Conservation (phyloP, 2,113 vertebrate species). For the Rhinogobius similis region DNA sequence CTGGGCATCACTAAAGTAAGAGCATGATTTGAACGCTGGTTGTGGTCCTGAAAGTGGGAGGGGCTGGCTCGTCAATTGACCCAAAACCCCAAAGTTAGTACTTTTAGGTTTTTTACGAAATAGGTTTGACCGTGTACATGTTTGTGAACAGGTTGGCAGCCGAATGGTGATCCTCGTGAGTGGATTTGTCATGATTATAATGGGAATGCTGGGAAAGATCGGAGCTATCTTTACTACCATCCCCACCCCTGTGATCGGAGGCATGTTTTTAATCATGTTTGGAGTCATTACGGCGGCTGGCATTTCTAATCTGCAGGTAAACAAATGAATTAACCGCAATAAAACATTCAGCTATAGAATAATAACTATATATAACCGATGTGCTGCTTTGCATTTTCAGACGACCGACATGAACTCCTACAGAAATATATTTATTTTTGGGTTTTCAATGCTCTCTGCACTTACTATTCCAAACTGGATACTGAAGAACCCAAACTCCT, state of each 20-base stretch:
- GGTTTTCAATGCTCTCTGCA: slow-evolving; percentile 90
- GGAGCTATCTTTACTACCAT: slow-evolving; percentile 90
- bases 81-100: too few species aligned
- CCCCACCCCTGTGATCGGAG: slow-evolving; percentile 88
- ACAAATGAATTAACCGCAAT: not conserved
- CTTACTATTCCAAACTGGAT: slow-evolving; percentile 89
- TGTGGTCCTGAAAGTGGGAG: too few species aligned
- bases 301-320: slow-evolving; percentile 91
- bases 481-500: slow-evolving; percentile 72
- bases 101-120: too few species aligned
- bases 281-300: slow-evolving; percentile 89
- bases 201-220: slow-evolving; percentile 87
- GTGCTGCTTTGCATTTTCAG: slow-evolving; percentile 63
- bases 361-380: not conserved
- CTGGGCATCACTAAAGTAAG: slow-evolving; percentile 92
- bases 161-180: slow-evolving; percentile 84
- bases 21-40: not conserved
- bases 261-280: slow-evolving; percentile 93
- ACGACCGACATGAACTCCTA: slow-evolving; percentile 94
- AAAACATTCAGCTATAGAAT: not conserved
- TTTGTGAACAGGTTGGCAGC: slow-evolving; percentile 86
- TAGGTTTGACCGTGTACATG: too few species aligned
- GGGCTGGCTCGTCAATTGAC: too few species aligned
- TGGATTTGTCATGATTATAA: slow-evolving; percentile 84
- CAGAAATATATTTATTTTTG: slow-evolving; percentile 92